A percentile compares a stretch with the other conserved stretches of the same genome.
phyloP scores from a whole-genome alignment of 2,888 invertebrate genomes.

The Drosophila rellima region DNA sequence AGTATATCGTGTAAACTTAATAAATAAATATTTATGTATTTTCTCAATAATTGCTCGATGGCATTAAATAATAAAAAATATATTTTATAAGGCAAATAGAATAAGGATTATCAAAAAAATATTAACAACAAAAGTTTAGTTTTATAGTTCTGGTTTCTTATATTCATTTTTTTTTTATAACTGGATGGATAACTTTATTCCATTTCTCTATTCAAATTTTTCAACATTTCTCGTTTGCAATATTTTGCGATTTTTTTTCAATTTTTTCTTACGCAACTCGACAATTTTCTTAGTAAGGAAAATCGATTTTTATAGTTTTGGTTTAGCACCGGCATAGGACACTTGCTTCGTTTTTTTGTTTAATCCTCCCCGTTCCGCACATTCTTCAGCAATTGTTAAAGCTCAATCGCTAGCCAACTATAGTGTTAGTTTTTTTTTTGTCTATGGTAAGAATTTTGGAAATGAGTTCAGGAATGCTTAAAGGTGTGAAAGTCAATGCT shows the following conservation, averaged over 20 bases:
- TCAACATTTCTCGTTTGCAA: conserved; percentile 45
- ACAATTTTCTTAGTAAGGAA: conserved; percentile 58
- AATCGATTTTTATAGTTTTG: conserved; percentile 66
- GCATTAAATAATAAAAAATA: conserved; percentile 73
- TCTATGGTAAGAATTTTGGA: conserved; percentile 74
- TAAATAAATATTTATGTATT: conserved; percentile 72
- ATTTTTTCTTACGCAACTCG: conserved; percentile 60
- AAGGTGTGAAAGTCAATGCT: conserved; percentile 45
- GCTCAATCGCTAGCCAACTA: conserved; percentile 11
- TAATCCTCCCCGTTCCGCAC: conserved; percentile 45
- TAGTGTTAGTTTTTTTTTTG: conserved; percentile 23
- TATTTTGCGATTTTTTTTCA: conserved; percentile 43
- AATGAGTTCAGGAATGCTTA: conserved; percentile 78
- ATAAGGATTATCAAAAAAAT: conserved; percentile 71
- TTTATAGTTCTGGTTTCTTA: conserved; percentile 28
- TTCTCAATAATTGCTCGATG: conserved; percentile 67
- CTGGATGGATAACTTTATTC: conserved; percentile 75
- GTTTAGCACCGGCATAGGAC: conserved; percentile 85
- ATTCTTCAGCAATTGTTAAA: conserved; percentile 3
- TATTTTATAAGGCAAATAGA: conserved; percentile 68
- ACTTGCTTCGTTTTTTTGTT: conserved; percentile 81
- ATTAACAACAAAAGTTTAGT: conserved; percentile 68
- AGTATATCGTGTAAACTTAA: conserved; percentile 67
- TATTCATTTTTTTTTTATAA: conserved; percentile 49
- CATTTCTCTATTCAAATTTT: conserved; percentile 64